Conservation (phyloP, 1,140 invertebrate species). For the Sitobion miscanthi region DNA sequence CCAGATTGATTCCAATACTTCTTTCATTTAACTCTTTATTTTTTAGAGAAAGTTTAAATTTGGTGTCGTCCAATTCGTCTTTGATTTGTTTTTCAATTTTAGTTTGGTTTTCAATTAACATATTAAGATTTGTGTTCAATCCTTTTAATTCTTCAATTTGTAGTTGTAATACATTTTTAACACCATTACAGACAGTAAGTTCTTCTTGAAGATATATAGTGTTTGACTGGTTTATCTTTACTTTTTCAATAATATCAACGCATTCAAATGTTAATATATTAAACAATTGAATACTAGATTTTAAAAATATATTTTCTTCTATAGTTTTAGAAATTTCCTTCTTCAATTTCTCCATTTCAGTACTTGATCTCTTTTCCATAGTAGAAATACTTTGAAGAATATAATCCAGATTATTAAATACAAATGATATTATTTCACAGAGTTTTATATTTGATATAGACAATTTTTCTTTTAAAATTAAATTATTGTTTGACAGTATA, state of each 20-base stretch:
- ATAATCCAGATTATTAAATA: conserved; percentile 19
- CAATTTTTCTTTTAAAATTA: conserved; percentile 26
- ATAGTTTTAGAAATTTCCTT: neutral
- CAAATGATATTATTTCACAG: neutral
- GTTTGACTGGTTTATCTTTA: neutral
- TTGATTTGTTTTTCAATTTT: neutral
- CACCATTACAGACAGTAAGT: neutral
- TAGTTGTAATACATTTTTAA: neutral
- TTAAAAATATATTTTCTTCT: conserved; percentile 23
- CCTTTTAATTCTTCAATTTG: neutral
- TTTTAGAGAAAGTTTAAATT: neutral
- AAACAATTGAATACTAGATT: neutral
- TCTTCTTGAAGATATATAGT: neutral
- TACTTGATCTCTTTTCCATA: neutral
- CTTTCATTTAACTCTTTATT: neutral
- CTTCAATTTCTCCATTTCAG: neutral
- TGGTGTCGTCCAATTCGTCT: neutral
- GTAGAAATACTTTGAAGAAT: neutral
- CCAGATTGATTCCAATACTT: neutral
- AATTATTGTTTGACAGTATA: neutral
- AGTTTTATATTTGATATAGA: neutral
- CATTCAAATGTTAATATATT: conserved; percentile 37
- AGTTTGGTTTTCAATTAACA: neutral
- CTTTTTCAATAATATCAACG: conserved; percentile 6
- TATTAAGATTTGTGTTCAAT: conserved; percentile 1